Evolutionary conservation across 1,140 invertebrate species (phyloP).

Genomic region (Lepidurus arcticus): DNA sequence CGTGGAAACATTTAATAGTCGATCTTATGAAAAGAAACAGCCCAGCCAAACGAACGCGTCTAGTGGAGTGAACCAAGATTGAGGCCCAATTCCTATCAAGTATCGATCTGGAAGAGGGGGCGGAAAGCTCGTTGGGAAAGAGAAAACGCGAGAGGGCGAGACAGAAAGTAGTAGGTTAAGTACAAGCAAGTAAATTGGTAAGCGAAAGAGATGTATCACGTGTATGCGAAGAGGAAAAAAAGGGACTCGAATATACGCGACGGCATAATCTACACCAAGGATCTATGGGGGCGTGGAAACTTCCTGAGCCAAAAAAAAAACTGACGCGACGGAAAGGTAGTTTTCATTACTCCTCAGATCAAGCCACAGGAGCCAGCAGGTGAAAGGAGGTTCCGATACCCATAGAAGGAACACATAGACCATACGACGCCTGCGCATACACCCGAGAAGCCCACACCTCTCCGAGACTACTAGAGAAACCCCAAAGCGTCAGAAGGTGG

Average conservation of each 20-base stretch:
- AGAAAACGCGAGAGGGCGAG: background rate
- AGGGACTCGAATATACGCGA: background rate
- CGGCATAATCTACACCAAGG: too few species aligned
- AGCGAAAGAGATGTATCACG: background rate
- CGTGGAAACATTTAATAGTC: slow-evolving; percentile 1
- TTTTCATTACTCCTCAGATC: background rate
- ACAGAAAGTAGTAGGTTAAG: background rate
- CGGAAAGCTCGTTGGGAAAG: background rate
- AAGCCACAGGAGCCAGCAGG: background rate
- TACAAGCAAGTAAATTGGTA: background rate
- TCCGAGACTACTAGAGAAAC: background rate
- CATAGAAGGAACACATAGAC: background rate
- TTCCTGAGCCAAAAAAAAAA: background rate
- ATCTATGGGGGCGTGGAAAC: too few species aligned
- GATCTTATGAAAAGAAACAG: background rate
- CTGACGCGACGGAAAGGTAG: background rate
- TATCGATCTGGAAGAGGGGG: slow-evolving; percentile 9
- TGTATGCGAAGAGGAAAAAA: background rate
- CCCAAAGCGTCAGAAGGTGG: background rate
- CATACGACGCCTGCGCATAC: background rate
- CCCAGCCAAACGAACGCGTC: background rate
- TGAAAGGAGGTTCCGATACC: slow-evolving; percentile 1
- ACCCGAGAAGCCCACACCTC: background rate
- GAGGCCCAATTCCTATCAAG: background rate
- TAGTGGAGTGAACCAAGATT: background rate